Percentiles rank a stretch among this genome's conserved stretches.
Evolutionary conservation across 2,888 invertebrate genomes (phyloP).

Genomic region (Eilema sororculum): DNA sequence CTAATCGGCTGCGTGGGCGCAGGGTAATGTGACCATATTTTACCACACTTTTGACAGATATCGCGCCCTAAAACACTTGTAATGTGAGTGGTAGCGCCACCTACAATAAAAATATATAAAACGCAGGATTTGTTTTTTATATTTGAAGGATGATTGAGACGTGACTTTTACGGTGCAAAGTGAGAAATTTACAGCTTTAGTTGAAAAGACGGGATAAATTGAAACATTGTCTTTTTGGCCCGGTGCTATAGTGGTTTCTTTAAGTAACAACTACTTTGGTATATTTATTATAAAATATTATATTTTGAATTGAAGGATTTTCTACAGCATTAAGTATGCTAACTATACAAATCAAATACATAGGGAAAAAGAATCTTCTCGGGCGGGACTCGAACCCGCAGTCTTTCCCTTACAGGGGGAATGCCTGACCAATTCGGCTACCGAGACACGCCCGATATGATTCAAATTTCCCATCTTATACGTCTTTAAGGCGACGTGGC

Average conservation of each 20-base stretch:
- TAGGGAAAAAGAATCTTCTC: too few species aligned
- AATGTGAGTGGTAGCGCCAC: slow-evolving; percentile 21
- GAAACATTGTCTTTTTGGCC: too few species aligned
- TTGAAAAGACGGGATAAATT: background rate
- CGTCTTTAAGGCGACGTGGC: too few species aligned
- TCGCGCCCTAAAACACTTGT: slow-evolving; percentile 28
- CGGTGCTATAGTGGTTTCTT: background rate
- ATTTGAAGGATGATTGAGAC: slow-evolving; percentile 20
- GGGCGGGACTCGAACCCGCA: too few species aligned
- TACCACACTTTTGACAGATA: slow-evolving; percentile 34
- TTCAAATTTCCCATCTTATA: too few species aligned
- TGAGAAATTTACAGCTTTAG: slow-evolving; percentile 1
- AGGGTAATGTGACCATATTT: slow-evolving; percentile 33
- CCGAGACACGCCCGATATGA: too few species aligned
- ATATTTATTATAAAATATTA: background rate
- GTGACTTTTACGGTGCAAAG: slow-evolving; percentile 3
- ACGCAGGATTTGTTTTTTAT: slow-evolving; percentile 12
- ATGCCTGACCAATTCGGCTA: too few species aligned
- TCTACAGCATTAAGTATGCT: too few species aligned
- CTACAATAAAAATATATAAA: slow-evolving; percentile 22
- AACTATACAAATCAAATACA: too few species aligned
- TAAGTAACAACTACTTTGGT: background rate
- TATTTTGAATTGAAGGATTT: too few species aligned
- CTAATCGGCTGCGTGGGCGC: slow-evolving; percentile 48
- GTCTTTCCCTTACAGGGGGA: too few species aligned